Evolutionary conservation across 2,888 invertebrate genomes (phyloP).

Genomic region (Phragmatobia fuliginosa): DNA sequence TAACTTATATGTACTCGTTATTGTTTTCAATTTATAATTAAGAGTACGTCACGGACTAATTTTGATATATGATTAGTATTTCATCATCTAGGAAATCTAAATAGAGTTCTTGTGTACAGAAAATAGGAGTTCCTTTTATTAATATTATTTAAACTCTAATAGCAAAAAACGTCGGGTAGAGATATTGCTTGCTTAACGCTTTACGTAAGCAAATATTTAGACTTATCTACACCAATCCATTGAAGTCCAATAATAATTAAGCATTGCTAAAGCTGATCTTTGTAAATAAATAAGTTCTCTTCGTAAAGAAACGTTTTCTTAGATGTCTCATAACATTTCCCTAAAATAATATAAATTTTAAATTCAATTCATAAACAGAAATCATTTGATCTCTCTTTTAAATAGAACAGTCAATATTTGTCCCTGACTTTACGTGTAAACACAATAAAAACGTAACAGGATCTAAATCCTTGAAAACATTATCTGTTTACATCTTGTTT

Average conservation of each 20-base stretch:
- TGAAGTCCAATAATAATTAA: too few species aligned
- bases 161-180: too few species aligned
- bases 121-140: neutral
- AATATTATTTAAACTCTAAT: neutral
- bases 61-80: neutral
- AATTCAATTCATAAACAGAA: slow-evolving; percentile 12
- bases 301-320: too few species aligned
- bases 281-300: too few species aligned
- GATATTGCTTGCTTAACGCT: too few species aligned
- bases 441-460: slow-evolving; percentile 8
- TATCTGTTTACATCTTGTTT: slow-evolving; percentile 8
- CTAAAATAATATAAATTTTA: neutral
- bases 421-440: slow-evolving; percentile 6
- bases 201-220: too few species aligned
- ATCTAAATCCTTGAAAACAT: neutral
- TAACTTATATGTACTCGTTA: neutral
- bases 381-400: neutral
- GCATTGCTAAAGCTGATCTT: too few species aligned
- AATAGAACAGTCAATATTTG: slow-evolving; percentile 14
- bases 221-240: too few species aligned
- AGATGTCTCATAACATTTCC: neutral
- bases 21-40: neutral
- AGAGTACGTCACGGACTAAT: neutral
- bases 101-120: neutral
- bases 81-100: neutral